phyloP scores from a whole-genome alignment of 2,797 vertebrate genomes.

The Lithobates sylvaticus region DNA sequence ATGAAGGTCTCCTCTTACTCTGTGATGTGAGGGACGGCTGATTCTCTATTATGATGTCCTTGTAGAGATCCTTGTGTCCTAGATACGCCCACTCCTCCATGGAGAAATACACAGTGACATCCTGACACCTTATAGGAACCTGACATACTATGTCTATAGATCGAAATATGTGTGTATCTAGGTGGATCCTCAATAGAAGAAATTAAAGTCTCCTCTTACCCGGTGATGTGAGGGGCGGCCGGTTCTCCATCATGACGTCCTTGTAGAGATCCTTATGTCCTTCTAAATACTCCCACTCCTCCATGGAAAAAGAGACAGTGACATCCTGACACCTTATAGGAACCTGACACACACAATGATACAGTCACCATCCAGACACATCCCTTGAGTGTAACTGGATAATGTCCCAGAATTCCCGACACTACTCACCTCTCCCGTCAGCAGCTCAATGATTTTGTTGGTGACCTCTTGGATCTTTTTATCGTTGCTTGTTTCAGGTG shows the following conservation, averaged over 20 bases:
- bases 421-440: neutral
- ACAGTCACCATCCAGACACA: neutral
- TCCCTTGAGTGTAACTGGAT: neutral
- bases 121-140: constrained; percentile 6
- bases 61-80: neutral
- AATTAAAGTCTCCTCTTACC: neutral
- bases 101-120: neutral
- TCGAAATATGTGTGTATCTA: neutral
- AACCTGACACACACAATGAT: constrained; percentile 2
- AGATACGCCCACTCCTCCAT: neutral
- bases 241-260: neutral
- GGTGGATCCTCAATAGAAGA: neutral
- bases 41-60: neutral
- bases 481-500: neutral
- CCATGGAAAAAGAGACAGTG: neutral
- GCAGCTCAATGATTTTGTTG: neutral
- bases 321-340: constrained; percentile 12
- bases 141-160: neutral
- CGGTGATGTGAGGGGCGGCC: neutral
- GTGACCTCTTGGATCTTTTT: neutral
- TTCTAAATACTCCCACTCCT: constrained; percentile 2
- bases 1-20: neutral
- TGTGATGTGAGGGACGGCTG: neutral
- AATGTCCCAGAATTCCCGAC: neutral
- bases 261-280: neutral